Conservation (phyloP, 2,113 vertebrate genomes). For the Phrynosoma blainvillii region DNA sequence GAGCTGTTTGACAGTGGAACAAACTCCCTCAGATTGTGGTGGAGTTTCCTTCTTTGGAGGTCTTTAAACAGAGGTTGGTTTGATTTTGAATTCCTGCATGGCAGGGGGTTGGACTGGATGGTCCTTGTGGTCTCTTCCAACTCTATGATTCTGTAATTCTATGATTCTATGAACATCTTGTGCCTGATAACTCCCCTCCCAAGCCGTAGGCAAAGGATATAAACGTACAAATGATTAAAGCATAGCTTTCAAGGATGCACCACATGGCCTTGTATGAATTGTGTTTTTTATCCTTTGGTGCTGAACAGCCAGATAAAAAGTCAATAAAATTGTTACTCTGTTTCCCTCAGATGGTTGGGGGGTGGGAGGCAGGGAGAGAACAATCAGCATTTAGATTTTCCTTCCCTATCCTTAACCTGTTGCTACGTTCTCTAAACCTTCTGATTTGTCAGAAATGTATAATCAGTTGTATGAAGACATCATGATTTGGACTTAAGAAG, state of each 20-base stretch:
- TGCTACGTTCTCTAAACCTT: not conserved
- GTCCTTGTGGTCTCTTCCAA: too few relatives aligned
- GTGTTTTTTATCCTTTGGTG: not conserved
- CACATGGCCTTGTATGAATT: not conserved
- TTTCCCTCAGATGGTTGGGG: not conserved
- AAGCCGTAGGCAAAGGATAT: too few relatives aligned
- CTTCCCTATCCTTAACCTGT: not conserved
- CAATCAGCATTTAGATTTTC: conserved; percentile 15
- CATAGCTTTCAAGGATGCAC: not conserved
- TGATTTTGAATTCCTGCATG: too few relatives aligned
- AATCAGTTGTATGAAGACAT: not conserved
- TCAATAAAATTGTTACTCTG: not conserved
- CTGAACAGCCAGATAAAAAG: not conserved
- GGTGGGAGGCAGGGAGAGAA: not conserved
- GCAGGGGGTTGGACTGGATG: too few relatives aligned
- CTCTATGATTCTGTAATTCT: too few relatives aligned
- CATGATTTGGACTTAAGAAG: not conserved
- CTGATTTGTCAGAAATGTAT: not conserved
- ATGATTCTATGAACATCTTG: too few relatives aligned
- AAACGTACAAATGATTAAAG: not conserved
- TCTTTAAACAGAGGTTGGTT: too few relatives aligned
- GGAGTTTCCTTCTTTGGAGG: too few relatives aligned
- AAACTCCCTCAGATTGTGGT: too few relatives aligned
- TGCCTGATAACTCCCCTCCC: too few relatives aligned
- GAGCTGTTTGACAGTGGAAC: too few relatives aligned